These are phyloP conservation scores for Ischnus inquisitorius DNA, from an alignment of 2,888 invertebrate species.

Conservation along the genomic window DNA sequence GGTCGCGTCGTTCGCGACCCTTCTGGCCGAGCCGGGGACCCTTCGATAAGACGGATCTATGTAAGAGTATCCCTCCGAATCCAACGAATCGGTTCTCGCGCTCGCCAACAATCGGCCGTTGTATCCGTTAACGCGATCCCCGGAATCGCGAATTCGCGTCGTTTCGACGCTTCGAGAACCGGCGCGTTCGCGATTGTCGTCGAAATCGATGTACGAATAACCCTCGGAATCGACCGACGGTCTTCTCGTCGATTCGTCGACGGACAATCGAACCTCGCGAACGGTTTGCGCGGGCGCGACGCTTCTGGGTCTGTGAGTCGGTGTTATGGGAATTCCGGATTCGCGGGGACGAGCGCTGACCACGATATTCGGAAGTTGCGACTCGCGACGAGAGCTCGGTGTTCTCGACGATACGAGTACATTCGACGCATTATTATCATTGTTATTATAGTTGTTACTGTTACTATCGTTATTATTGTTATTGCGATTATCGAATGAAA, in stretches of 20 bases:
- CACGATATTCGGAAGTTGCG: slow-evolving; percentile 11
- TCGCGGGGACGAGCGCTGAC: slow-evolving; percentile 54
- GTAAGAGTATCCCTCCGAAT: slow-evolving; percentile 81
- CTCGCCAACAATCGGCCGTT: background rate
- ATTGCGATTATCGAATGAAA: background rate
- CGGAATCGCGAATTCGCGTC: slow-evolving; percentile 15
- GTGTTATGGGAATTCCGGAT: slow-evolving; percentile 75
- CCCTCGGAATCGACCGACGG: slow-evolving; percentile 81
- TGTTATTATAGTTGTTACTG: background rate
- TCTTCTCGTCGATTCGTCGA: slow-evolving; percentile 62
- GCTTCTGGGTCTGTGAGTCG: slow-evolving; percentile 74
- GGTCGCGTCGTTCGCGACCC: slow-evolving; percentile 74
- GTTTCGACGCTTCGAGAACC: slow-evolving; percentile 26
- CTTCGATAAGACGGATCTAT: slow-evolving; percentile 74
- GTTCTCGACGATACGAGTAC: background rate
- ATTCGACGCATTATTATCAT: background rate
- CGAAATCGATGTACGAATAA: slow-evolving; percentile 80
- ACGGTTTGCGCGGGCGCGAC: slow-evolving; percentile 41
- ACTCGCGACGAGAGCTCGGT: slow-evolving; percentile 6
- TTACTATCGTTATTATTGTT: background rate
- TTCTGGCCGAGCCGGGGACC: slow-evolving; percentile 75
- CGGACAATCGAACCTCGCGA: slow-evolving; percentile 5
- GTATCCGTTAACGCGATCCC: background rate
- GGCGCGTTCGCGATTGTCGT: slow-evolving; percentile 60
- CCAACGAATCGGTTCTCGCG: slow-evolving; percentile 69